Percentiles rank a stretch among this genome's conserved stretches.
Conservation (phyloP, 2,888 invertebrate species). For the Sycophila texana region DNA sequence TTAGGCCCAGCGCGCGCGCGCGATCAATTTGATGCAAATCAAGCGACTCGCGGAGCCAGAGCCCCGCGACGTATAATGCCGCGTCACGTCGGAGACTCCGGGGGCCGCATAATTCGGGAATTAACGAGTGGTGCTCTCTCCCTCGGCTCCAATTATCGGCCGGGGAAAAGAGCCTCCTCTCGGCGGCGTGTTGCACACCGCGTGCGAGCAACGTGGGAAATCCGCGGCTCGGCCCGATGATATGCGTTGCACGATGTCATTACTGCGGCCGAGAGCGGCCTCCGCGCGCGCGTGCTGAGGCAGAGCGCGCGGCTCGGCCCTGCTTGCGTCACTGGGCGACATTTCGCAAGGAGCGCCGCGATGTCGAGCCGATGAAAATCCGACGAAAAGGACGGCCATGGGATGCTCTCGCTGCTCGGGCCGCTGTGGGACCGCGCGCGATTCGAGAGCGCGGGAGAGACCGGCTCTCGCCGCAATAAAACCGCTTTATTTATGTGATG, state of each 20-base stretch:
- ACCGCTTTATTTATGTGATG: constrained; percentile 47
- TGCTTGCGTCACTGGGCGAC: constrained; percentile 20
- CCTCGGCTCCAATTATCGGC: constrained; percentile 67
- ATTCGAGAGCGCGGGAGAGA: neutral
- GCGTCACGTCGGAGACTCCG: constrained; percentile 61
- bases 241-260: constrained; percentile 53
- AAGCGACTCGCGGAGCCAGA: constrained; percentile 71
- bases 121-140: constrained; percentile 64
- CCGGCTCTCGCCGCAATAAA: constrained; percentile 33
- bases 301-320: neutral
- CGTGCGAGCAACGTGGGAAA: constrained; percentile 45
- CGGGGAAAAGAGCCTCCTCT: constrained; percentile 43
- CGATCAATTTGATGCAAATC: constrained; percentile 75
- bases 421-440: neutral
- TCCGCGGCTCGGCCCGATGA: constrained; percentile 17
- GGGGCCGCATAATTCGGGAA: constrained; percentile 69
- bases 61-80: constrained; percentile 59
- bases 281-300: neutral
- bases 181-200: neutral
- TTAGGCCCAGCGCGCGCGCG: constrained; percentile 58
- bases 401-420: neutral
- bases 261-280: neutral
- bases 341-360: constrained; percentile 33
- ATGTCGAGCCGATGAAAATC: neutral
- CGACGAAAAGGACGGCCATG: no score